Evolutionary conservation across 2,888 invertebrate species (phyloP), one percentile per base, ranked within the genome.

Genomic region (Xanthostigma xanthostigma): DNA sequence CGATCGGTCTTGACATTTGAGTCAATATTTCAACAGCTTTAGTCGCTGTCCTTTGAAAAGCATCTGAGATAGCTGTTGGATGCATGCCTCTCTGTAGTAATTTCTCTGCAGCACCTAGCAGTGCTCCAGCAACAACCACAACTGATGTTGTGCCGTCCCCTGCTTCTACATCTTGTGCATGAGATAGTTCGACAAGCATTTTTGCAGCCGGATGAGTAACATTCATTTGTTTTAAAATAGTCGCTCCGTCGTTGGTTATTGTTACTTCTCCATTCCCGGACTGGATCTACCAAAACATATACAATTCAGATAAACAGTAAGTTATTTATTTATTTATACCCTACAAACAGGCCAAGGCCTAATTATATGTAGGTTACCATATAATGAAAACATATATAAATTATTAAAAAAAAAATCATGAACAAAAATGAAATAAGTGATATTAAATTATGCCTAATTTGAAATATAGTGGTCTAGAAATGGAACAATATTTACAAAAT

Each of bases 61-160:
- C 84, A 64, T 98, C 97, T 5, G 96, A 96, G 59, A 98, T 97
- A 1, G 86, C 84, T 8, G 96, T 95, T 2, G 98, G 98, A 64
- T 99, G 98, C 60, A 99, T 90, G 44, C 97, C 96, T 68, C 91
- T 91, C 50, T 81, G 78, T 34, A 98, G 69, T 11, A 99, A 74
- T 62, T 92, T 91, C 64, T 94, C 88, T 45, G 93, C 87, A 45
- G 95, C 92, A 68, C 97, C 95, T 47, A 99, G 71, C 45, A 99
- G 68, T 54, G 95, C 91, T 45, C 98, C 98, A 56, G 96, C 97
- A 60, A 98, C 81, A 8, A 99, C 90, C 9, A 97, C 97, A 48
- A 98, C 98, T 17, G 95, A 91, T 9, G 98, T 99, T 17, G 98
- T 99, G 50, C 98, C 98, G 73, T 99, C 98, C 43, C 98, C 98